Conservation (phyloP, 1,140 invertebrate genomes). For the Drosophila obscura region DNA sequence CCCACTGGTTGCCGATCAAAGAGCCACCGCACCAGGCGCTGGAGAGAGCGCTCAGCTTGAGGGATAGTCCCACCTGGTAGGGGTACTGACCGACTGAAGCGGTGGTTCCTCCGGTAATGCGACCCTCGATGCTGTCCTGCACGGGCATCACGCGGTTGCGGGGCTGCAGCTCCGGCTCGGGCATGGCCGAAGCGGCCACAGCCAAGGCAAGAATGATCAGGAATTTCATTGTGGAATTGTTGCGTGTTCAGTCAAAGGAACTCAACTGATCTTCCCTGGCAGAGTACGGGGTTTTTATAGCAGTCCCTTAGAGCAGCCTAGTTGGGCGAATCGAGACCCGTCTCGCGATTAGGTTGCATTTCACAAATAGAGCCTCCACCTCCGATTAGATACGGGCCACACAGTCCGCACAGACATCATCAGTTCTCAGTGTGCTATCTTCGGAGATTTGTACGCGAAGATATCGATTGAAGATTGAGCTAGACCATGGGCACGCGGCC, state of each 20-base stretch:
- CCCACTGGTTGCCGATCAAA: slow-evolving; percentile 82
- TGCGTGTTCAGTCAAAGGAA: slow-evolving; percentile 53
- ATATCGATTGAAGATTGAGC: slow-evolving; percentile 15
- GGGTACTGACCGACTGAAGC: slow-evolving; percentile 80
- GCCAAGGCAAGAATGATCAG: slow-evolving; percentile 72
- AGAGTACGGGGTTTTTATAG: slow-evolving; percentile 46
- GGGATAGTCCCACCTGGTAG: slow-evolving; percentile 78
- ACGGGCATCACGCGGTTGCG: slow-evolving; percentile 61
- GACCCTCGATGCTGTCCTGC: slow-evolving; percentile 51
- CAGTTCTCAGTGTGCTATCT: slow-evolving; percentile 21
- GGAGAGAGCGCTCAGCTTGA: slow-evolving; percentile 48
- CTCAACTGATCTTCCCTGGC: slow-evolving; percentile 49
- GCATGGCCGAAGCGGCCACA: slow-evolving; percentile 59
- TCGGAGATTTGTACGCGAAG: slow-evolving; percentile 25
- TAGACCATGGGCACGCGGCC: slow-evolving; percentile 28
- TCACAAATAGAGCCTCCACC: slow-evolving; percentile 23
- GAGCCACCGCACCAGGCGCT: slow-evolving; percentile 85
- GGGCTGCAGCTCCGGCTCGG: slow-evolving; percentile 40
- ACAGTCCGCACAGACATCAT: slow-evolving; percentile 6
- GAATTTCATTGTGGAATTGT: slow-evolving; percentile 68
- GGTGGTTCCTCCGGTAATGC: slow-evolving; percentile 73
- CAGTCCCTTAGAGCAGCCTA: too few relatives aligned
- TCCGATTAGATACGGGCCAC: slow-evolving; percentile 28
- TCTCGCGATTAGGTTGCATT: slow-evolving; percentile 27
- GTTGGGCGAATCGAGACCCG: too few relatives aligned